Conservation (phyloP, 2,797 vertebrate species). For the Meda fulgida region DNA sequence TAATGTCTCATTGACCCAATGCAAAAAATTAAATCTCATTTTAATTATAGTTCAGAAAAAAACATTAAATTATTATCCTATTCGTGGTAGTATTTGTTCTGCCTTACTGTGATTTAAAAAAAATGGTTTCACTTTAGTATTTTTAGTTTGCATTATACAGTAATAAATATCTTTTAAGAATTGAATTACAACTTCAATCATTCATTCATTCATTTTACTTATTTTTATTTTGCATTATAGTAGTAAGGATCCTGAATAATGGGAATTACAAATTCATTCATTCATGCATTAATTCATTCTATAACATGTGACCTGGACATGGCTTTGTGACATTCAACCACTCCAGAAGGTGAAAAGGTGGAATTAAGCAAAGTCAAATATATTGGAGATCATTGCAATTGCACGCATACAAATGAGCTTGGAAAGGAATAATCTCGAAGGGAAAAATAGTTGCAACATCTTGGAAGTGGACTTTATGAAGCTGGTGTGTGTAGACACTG, state of each 20-base stretch:
- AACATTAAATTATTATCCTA: neutral
- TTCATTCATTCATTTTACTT: slow-evolving; percentile 12
- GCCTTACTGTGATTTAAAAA: neutral
- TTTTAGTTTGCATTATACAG: slow-evolving; percentile 43
- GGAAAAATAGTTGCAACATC: neutral
- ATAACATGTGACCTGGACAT: neutral
- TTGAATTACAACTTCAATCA: no score
- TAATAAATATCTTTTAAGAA: no score
- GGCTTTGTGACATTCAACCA: neutral
- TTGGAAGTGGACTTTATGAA: slow-evolving; percentile 20
- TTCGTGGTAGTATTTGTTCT: neutral
- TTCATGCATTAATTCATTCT: neutral
- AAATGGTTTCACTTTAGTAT: slow-evolving; percentile 62
- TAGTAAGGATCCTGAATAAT: neutral
- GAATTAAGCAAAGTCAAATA: neutral
- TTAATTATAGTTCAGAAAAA: neutral
- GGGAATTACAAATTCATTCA: neutral
- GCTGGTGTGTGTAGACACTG: slow-evolving; percentile 53
- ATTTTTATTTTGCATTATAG: neutral
- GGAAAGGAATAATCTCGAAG: neutral
- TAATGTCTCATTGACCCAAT: neutral
- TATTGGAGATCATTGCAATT: neutral
- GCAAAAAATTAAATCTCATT: neutral
- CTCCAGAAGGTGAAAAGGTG: neutral
- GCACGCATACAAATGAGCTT: neutral